Conservation (phyloP, 2,113 vertebrate species). For the Anoura caudifer region DNA sequence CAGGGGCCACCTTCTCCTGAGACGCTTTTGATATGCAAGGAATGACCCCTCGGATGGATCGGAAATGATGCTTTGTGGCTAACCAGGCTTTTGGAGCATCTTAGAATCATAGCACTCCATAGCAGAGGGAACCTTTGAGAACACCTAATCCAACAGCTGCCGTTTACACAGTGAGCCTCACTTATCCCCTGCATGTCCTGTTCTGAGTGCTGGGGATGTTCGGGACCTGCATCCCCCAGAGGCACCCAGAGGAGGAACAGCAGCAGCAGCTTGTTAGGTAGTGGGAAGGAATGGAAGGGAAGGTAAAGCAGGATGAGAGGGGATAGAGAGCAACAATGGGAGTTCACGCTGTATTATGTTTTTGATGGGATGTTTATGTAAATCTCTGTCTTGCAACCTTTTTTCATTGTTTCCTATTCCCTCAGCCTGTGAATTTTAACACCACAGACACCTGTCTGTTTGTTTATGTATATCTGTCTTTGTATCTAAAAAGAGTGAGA, state of each 20-base stretch:
- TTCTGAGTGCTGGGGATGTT: not conserved
- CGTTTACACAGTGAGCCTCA: not conserved
- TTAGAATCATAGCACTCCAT: not conserved
- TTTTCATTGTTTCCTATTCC: not conserved
- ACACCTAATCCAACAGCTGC: not conserved
- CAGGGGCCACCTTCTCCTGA: conserved; percentile 15
- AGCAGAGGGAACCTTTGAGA: not conserved
- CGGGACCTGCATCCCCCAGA: not conserved
- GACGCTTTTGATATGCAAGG: conserved; percentile 39
- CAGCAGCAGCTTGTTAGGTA: not conserved
- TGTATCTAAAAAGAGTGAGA: not conserved
- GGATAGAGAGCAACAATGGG: not conserved
- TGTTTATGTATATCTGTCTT: not conserved
- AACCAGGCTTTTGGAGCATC: not conserved
- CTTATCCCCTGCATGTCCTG: not conserved
- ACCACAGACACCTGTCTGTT: not conserved
- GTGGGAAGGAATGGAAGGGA: not conserved
- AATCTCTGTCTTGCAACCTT: not conserved
- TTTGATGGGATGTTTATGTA: not conserved
- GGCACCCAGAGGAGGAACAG: not conserved
- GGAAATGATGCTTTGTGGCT: not conserved
- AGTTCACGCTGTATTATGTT: not conserved
- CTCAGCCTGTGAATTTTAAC: not conserved
- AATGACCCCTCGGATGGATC: conserved; percentile 43
- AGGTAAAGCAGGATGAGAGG: not conserved